Evolutionary conservation across 2,113 vertebrate genomes (phyloP), one percentile per base, ranked within the genome.

Genomic region (Narcine bancroftii): DNA sequence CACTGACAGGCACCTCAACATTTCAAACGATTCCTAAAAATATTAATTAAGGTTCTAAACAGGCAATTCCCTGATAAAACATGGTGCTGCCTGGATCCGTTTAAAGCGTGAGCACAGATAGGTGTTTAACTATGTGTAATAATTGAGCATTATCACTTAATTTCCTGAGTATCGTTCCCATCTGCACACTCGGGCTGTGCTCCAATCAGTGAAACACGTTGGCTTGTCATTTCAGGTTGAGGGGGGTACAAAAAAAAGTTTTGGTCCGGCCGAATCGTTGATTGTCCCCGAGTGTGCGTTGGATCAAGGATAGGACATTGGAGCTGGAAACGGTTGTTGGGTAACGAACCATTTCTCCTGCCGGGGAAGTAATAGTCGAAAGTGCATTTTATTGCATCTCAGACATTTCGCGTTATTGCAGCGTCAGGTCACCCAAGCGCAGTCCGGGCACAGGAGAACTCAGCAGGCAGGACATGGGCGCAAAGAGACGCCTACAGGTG

Each of bases 401-500:
- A n/a, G n/a, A n/a, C n/a, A n/a, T n/a, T n/a, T n/a, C n/a, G n/a
- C n/a, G n/a, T n/a, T n/a, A n/a, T n/a, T n/a, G n/a, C n/a, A n/a
- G n/a, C n/a, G n/a, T n/a, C n/a, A n/a, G n/a, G n/a, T n/a, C n/a
- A n/a, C n/a, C n/a, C n/a, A n/a, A n/a, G n/a, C n/a, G n/a, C n/a
- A n/a, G n/a, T n/a, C n/a, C n/a, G n/a, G n/a, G n/a, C n/a, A n/a
- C n/a, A n/a, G n/a, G n/a, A n/a, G n/a, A n/a, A n/a, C n/a, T n/a
- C n/a, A n/a, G n/a, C n/a, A n/a, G n/a, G n/a, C n/a, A n/a, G n/a
- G n/a, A 63, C 81, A 87, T 87, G 81, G 81, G 53, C 7, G n/a
- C 36, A 33, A 87, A 17, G 81, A 87, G 81, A 87, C 81, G 50
- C 81, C 81, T 87, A 87, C 33, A 87, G 81, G 81, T 87, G 81